Evolutionary conservation across 2,888 invertebrate genomes (phyloP).

Genomic region (Globia sparganii): DNA sequence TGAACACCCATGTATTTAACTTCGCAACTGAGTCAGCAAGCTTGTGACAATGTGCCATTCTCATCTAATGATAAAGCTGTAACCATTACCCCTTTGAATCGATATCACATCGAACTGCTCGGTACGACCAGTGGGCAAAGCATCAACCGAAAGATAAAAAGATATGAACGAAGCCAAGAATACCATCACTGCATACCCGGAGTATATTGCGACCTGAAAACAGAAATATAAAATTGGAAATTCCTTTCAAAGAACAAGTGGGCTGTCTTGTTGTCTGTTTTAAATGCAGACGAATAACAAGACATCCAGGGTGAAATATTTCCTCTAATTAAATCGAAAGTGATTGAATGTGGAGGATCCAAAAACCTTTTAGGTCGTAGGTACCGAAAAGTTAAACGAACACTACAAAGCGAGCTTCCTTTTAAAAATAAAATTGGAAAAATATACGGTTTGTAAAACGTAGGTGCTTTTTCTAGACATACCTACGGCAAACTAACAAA

Average conservation of each 20-base stretch:
- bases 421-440: neutral
- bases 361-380: neutral
- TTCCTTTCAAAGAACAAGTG: neutral
- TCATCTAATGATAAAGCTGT: conserved; percentile 34
- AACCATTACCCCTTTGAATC: conserved; percentile 37
- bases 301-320: too few relatives aligned
- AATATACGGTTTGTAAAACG: neutral
- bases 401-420: neutral
- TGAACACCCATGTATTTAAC: conserved; percentile 17
- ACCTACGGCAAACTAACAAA: neutral
- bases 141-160: conserved; percentile 40
- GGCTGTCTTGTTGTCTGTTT: neutral
- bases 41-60: conserved; percentile 19
- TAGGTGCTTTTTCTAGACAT: too few relatives aligned
- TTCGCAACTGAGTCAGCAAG: conserved; percentile 51
- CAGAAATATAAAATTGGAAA: conserved; percentile 40
- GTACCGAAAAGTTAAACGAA: neutral
- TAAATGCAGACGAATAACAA: neutral
- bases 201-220: conserved; percentile 90
- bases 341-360: neutral
- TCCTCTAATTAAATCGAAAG: neutral
- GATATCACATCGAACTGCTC: conserved; percentile 16
- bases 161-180: conserved; percentile 91
- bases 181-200: conserved; percentile 94
- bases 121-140: conserved; percentile 14